Evolutionary conservation across 2,113 vertebrate species (phyloP).

Genomic region (Naja naja): DNA sequence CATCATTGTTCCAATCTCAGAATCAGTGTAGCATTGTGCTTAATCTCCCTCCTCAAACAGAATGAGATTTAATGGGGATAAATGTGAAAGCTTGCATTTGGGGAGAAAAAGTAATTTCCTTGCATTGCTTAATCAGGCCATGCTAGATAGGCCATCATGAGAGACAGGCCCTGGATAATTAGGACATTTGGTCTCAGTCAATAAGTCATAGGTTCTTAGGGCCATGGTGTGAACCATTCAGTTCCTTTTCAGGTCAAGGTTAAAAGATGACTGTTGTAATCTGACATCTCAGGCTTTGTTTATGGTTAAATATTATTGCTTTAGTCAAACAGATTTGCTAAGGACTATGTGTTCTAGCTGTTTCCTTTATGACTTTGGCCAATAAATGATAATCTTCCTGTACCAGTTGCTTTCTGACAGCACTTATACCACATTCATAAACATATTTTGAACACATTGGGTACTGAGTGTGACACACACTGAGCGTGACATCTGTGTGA

Average conservation of each 20-base stretch:
- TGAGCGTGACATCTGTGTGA: too few relatives aligned
- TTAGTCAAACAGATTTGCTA: background rate
- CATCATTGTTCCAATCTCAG: background rate
- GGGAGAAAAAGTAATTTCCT: background rate
- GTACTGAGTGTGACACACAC: background rate
- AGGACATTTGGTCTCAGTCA: background rate
- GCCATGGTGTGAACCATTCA: background rate
- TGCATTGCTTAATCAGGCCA: background rate
- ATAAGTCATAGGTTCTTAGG: background rate
- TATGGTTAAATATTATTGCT: slow-evolving; percentile 22
- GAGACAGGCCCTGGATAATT: background rate
- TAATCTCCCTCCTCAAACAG: background rate
- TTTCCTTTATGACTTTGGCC: background rate
- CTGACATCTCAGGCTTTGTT: background rate
- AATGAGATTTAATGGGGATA: background rate
- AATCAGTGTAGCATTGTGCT: background rate
- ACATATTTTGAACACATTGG: background rate
- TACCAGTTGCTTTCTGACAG: background rate
- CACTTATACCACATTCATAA: background rate
- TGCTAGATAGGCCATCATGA: background rate
- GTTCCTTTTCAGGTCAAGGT: slow-evolving; percentile 3
- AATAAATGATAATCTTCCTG: background rate
- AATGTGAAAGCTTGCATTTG: background rate
- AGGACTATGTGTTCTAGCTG: background rate
- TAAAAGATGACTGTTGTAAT: background rate